Percentiles rank a stretch among this genome's conserved stretches.
Conservation (phyloP, 2,888 invertebrate species). For the Cheilosia scutellata region DNA sequence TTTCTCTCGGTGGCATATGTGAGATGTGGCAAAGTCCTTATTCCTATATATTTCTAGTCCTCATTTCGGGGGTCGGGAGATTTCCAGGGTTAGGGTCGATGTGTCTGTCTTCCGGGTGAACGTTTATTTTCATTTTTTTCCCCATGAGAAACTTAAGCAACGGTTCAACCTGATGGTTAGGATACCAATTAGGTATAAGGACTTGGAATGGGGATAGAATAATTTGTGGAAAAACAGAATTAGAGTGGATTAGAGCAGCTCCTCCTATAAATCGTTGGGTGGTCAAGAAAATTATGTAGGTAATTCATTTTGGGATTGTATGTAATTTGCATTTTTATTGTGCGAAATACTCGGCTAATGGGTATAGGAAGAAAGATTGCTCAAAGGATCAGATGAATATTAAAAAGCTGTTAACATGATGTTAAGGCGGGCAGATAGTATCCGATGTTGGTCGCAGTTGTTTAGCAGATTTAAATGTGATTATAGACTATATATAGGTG, state of each 20-base stretch:
- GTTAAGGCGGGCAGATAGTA: constrained; percentile 1
- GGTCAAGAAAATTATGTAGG: constrained; percentile 51
- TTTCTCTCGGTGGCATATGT: constrained; percentile 50
- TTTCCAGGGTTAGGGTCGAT: constrained; percentile 54
- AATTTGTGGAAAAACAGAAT: constrained; percentile 53
- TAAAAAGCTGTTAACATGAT: constrained; percentile 71
- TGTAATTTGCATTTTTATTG: constrained; percentile 75
- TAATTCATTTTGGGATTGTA: constrained; percentile 65
- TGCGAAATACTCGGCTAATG: constrained; percentile 39
- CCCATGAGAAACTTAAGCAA: constrained; percentile 54
- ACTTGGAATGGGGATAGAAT: constrained; percentile 52
- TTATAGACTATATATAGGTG: no score
- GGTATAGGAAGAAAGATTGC: not conserved
- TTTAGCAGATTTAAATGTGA: no score
- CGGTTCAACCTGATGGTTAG: constrained; percentile 42
- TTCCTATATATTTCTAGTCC: constrained; percentile 6
- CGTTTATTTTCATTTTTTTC: constrained; percentile 6
- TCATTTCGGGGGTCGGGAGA: constrained; percentile 25
- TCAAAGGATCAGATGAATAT: constrained; percentile 54
- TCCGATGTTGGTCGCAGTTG: no score
- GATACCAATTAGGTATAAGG: constrained; percentile 72
- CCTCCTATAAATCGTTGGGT: constrained; percentile 40
- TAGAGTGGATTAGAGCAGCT: constrained; percentile 65
- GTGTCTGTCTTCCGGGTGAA: constrained; percentile 55
- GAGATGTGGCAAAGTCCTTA: constrained; percentile 25